These are phyloP conservation scores for Pyrrhura leucotis DNA, from an alignment of 2,797 vertebrate genomes.

Conservation along the genomic window DNA sequence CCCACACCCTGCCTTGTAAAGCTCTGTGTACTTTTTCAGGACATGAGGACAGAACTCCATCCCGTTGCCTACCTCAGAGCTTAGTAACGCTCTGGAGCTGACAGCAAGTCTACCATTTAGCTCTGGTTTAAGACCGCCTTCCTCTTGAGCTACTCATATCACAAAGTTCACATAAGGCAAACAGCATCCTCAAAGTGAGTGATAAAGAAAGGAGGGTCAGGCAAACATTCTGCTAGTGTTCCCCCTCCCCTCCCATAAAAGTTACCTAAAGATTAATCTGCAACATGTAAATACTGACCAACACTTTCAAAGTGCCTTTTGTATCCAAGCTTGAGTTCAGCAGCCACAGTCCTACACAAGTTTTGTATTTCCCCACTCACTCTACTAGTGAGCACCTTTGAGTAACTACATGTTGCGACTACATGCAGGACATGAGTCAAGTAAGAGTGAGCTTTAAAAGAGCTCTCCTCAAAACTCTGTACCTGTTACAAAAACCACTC, in stretches of 20 bases:
- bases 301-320: not conserved
- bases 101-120: fast-evolving
- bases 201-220: not conserved
- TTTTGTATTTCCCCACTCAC: not conserved
- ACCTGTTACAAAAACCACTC: not conserved
- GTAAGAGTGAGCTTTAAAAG: not conserved
- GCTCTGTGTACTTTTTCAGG: not conserved
- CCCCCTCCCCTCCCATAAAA: not conserved
- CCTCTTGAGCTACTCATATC: not conserved
- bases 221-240: not conserved
- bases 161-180: not conserved
- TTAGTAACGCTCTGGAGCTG: not conserved
- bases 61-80: not conserved
- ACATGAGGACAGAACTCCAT: not conserved
- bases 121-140: not conserved
- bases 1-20: not conserved
- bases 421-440: not conserved
- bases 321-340: not conserved
- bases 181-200: not conserved
- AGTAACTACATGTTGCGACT: not conserved
- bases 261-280: not conserved
- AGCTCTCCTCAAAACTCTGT: not conserved
- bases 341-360: not conserved
- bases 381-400: not conserved
- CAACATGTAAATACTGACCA: not conserved